phyloP scores from a whole-genome alignment of 1,140 invertebrate species.

The Macrobrachium rosenbergii region DNA sequence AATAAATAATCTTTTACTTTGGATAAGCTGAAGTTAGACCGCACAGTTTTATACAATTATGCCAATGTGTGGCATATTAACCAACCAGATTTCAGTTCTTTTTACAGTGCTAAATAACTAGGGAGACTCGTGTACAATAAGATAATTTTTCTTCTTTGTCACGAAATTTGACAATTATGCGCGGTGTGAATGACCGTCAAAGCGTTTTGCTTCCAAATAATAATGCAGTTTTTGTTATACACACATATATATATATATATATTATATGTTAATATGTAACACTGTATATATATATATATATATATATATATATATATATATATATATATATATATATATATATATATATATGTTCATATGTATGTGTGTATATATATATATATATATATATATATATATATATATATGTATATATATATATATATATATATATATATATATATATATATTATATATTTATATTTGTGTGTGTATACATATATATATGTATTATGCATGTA shows the following conservation, averaged over 20 bases:
- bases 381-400: slow-evolving; percentile 16
- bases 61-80: too few species aligned
- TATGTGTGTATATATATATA: slow-evolving; percentile 11
- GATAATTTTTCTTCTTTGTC: too few species aligned
- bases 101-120: too few species aligned
- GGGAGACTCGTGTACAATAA: too few species aligned
- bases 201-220: background rate
- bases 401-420: background rate
- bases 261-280: background rate
- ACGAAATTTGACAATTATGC: too few species aligned
- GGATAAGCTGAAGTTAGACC: too few species aligned
- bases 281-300: background rate
- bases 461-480: slow-evolving; percentile 3
- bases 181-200: too few species aligned
- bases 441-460: slow-evolving; percentile 13
- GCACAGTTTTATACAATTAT: too few species aligned
- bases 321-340: slow-evolving; percentile 11
- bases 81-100: too few species aligned
- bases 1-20: too few species aligned
- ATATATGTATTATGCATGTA: background rate
- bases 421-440: background rate
- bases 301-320: background rate
- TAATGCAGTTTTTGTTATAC: background rate
- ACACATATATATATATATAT: background rate
- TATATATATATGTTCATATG: slow-evolving; percentile 18